These are phyloP conservation scores for Cyrtorhinus lividipennis DNA, from an alignment of 1,140 invertebrate genomes.

Conservation along the genomic window DNA sequence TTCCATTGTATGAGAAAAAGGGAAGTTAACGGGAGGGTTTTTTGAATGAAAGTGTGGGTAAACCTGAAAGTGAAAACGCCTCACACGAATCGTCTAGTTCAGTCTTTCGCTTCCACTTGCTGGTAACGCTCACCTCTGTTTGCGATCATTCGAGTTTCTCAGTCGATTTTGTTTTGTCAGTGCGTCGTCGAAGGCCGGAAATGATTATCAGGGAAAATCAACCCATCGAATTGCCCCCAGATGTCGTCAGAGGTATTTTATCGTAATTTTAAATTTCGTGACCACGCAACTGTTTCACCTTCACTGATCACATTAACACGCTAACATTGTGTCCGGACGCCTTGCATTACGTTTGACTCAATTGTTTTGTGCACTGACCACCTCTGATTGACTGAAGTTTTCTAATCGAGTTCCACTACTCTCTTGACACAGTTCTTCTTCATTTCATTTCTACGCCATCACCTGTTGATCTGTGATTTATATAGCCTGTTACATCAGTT, in stretches of 20 bases:
- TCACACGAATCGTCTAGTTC: no score
- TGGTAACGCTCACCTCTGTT: background rate
- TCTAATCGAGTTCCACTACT: background rate
- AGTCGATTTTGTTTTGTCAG: slow-evolving; percentile 31
- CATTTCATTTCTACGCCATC: no score
- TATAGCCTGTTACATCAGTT: no score
- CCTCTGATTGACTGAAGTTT: background rate
- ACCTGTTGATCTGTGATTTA: no score
- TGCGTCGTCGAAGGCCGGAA: slow-evolving; percentile 58
- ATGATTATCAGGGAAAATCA: slow-evolving; percentile 84
- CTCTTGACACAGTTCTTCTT: background rate
- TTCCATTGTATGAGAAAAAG: no score
- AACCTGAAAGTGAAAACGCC: no score
- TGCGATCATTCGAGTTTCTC: no score
- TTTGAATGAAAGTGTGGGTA: no score
- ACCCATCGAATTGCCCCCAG: slow-evolving; percentile 72
- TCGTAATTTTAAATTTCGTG: background rate
- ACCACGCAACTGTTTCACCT: background rate
- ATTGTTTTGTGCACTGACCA: background rate
- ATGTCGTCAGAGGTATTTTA: slow-evolving; percentile 69
- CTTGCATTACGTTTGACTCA: no score
- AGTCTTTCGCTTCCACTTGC: background rate
- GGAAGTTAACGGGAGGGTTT: no score
- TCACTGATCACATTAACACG: background rate
- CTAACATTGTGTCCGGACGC: no score